Percentiles rank a stretch among this genome's conserved stretches.
These are phyloP conservation scores for Turritopsis rubra DNA, from an alignment of 30 jellyfish, hydroid and myxozoan genomes.

Conservation along the genomic window DNA sequence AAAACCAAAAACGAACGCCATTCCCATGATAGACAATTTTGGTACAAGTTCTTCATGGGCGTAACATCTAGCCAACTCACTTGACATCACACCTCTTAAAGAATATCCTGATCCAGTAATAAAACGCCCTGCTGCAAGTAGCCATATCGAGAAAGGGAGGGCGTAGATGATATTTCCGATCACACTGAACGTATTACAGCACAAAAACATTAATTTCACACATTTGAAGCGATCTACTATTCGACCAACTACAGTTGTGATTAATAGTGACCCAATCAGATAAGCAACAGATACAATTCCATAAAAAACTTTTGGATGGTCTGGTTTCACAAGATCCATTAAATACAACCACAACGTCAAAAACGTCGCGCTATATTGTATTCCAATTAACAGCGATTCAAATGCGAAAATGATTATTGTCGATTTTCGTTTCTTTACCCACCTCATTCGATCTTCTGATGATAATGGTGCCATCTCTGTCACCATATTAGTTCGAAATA, in stretches of 20 bases:
- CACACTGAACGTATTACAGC: background rate
- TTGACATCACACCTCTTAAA: background rate
- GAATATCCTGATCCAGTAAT: background rate
- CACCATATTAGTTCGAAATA: too few species aligned
- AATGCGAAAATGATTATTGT: background rate
- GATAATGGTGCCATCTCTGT: background rate
- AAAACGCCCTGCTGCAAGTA: background rate
- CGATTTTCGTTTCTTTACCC: background rate
- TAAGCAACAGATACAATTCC: background rate
- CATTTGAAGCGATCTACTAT: background rate
- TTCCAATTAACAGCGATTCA: background rate
- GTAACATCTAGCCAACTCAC: conserved; percentile 7
- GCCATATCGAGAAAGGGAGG: background rate
- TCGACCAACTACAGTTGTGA: background rate
- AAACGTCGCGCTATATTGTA: background rate
- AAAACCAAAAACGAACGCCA: conserved; percentile 28
- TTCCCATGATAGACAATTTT: conserved; percentile 1
- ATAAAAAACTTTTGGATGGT: background rate
- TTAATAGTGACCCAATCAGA: background rate
- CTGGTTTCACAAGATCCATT: background rate
- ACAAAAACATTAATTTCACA: background rate
- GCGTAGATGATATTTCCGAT: background rate
- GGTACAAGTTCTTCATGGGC: background rate
- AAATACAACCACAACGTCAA: background rate
- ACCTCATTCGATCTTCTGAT: background rate